These are phyloP conservation scores for Otis tarda DNA, from an alignment of 2,113 vertebrate genomes.

Conservation along the genomic window DNA sequence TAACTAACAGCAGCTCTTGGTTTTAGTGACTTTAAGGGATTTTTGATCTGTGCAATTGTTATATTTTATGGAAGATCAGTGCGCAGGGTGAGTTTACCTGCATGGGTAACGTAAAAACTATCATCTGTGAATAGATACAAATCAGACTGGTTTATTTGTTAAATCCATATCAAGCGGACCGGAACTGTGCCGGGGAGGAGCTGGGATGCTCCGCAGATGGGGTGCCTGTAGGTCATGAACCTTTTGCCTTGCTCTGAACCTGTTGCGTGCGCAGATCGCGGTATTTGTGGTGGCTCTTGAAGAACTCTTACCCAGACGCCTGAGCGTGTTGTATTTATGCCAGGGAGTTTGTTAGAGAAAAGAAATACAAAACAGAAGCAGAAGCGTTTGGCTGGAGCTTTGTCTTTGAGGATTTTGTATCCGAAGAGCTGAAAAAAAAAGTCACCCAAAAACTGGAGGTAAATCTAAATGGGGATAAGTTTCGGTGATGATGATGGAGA, in stretches of 20 bases:
- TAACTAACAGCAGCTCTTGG: not conserved
- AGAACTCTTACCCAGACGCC: not conserved
- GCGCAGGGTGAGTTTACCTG: not conserved
- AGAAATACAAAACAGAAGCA: constrained; percentile 92
- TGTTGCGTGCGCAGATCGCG: fast-evolving
- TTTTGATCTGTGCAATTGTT: not conserved
- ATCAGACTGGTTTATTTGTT: not conserved
- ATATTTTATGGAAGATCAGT: not conserved
- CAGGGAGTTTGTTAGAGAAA: constrained; percentile 89
- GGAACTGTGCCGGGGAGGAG: not conserved
- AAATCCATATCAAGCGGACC: not conserved
- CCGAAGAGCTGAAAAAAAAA: constrained; percentile 87
- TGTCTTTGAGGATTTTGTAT: constrained; percentile 95
- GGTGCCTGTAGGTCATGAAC: not conserved
- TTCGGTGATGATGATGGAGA: not conserved
- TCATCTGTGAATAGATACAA: not conserved
- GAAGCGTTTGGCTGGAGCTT: constrained; percentile 96
- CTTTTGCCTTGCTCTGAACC: not conserved
- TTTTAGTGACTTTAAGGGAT: not conserved
- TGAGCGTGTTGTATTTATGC: not conserved
- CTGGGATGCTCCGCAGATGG: not conserved
- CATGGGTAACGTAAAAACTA: not conserved
- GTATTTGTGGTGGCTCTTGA: not conserved
- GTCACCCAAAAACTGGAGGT: constrained; percentile 89
- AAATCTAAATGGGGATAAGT: constrained; percentile 42